Evolutionary conservation across 2,888 invertebrate species (phyloP).

Genomic region (Himalopsyche japonica): DNA sequence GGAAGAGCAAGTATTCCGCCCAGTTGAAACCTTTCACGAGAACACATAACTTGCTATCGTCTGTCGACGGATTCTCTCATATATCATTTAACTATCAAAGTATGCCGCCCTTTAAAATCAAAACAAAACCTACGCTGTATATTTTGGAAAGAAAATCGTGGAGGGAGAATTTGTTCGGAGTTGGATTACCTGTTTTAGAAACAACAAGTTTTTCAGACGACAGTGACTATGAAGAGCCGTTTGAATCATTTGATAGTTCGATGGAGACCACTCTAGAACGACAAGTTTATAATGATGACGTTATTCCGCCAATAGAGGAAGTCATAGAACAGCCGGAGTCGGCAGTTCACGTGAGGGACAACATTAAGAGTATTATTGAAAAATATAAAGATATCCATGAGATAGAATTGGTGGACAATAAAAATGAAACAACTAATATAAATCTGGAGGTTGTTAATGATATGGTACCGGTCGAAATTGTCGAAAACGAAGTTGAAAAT

Average conservation of each 20-base stretch:
- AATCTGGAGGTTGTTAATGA: background rate
- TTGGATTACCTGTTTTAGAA: slow-evolving; percentile 45
- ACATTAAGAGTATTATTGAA: slow-evolving; percentile 36
- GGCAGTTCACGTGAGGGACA: slow-evolving; percentile 35
- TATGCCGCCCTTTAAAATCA: slow-evolving; percentile 77
- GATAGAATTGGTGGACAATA: background rate
- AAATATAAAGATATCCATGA: slow-evolving; percentile 33
- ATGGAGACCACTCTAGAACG: background rate
- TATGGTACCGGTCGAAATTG: background rate
- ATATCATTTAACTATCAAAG: slow-evolving; percentile 78
- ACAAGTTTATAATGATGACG: background rate
- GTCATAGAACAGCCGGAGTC: slow-evolving; percentile 39
- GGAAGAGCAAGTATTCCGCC: slow-evolving; percentile 78
- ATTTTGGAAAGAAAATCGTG: slow-evolving; percentile 72
- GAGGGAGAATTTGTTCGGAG: slow-evolving; percentile 48
- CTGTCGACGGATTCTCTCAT: slow-evolving; percentile 81
- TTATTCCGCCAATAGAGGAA: slow-evolving; percentile 39
- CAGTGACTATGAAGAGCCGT: slow-evolving; percentile 10
- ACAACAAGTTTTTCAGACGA: slow-evolving; percentile 21
- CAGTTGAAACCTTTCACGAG: slow-evolving; percentile 71
- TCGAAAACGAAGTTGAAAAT: background rate
- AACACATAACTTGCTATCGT: slow-evolving; percentile 75
- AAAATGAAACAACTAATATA: slow-evolving; percentile 6
- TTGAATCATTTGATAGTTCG: background rate
- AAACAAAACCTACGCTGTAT: slow-evolving; percentile 80